Conservation (phyloP, 2,888 invertebrate genomes). For the Lasioglossum calceatum region DNA sequence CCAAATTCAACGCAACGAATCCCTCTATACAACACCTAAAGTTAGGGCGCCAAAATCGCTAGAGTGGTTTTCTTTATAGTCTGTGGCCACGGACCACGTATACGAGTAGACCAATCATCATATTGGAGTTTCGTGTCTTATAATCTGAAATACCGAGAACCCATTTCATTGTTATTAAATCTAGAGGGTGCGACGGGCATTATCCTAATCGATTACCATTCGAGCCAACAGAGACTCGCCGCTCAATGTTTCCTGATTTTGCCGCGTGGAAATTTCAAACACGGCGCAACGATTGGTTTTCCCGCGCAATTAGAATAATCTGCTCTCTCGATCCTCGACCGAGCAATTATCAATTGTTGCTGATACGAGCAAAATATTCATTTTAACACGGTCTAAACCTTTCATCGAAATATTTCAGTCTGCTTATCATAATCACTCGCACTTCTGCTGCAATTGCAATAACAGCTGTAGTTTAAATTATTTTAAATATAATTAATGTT, state of each 20-base stretch:
- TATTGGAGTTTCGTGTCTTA: too few relatives aligned
- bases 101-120: too few relatives aligned
- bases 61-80: slow-evolving; percentile 27
- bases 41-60: slow-evolving; percentile 54
- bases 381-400: not conserved
- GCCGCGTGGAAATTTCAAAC: not conserved
- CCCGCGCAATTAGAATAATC: not conserved
- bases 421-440: not conserved
- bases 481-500: not conserved
- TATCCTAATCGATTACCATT: not conserved
- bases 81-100: not conserved
- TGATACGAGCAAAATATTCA: not conserved
- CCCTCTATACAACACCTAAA: slow-evolving; percentile 44
- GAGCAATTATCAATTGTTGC: not conserved
- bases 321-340: not conserved
- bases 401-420: not conserved
- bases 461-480: not conserved
- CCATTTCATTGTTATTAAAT: not conserved
- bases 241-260: not conserved
- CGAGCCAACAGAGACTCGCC: not conserved
- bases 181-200: not conserved
- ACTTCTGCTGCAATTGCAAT: not conserved
- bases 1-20: slow-evolving; percentile 63
- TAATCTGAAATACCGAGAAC: too few relatives aligned
- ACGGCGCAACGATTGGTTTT: not conserved